Conservation (phyloP, 2,888 invertebrate species). For the Ectemnius lituratus region DNA sequence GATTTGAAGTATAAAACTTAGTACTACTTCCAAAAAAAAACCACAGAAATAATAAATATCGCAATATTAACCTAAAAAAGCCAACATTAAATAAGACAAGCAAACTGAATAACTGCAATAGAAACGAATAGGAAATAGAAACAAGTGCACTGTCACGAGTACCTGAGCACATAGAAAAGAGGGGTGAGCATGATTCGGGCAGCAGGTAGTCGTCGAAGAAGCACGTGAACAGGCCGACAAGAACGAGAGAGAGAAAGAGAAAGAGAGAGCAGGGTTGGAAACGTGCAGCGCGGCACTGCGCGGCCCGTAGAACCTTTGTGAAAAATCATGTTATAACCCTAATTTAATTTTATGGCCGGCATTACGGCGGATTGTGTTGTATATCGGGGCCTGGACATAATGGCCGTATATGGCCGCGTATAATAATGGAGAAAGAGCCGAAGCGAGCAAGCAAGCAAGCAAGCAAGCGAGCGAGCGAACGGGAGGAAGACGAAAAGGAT, state of each 20-base stretch:
- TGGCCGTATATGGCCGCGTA: conserved; percentile 65
- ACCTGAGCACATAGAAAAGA: conserved; percentile 22
- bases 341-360: conserved; percentile 78
- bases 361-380: conserved; percentile 76
- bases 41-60: too few relatives aligned
- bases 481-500: conserved; percentile 44
- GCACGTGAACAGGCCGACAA: conserved; percentile 12
- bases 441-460: too few relatives aligned
- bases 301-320: conserved; percentile 73
- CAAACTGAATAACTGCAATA: too few relatives aligned
- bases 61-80: too few relatives aligned
- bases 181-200: conserved; percentile 34
- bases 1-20: too few relatives aligned
- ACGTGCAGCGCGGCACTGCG: conserved; percentile 42
- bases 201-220: conserved; percentile 57
- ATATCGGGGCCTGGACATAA: conserved; percentile 64
- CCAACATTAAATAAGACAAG: too few relatives aligned
- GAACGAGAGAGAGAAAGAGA: conserved; percentile 28
- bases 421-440: conserved; percentile 60
- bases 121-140: too few relatives aligned
- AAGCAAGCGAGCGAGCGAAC: too few relatives aligned
- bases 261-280: conserved; percentile 47
- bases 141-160: background rate
- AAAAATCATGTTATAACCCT: conserved; percentile 78
- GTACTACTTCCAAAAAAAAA: too few relatives aligned